Base-by-base conservation (phyloP, 2,797 vertebrate genomes). In the Heteromormyrus szaboi region DNA sequence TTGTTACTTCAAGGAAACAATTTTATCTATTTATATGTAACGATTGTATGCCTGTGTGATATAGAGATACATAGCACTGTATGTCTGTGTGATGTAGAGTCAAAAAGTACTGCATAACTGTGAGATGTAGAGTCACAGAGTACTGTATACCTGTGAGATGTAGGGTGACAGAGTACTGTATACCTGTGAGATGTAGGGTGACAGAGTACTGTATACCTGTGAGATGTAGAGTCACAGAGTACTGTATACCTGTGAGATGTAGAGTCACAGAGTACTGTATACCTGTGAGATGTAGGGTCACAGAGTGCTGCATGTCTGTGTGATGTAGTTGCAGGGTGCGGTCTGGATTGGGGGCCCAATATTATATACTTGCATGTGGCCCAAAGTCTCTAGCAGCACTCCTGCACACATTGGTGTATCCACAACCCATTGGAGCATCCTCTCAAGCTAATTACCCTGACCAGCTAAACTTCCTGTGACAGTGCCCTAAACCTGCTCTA, bases 1-100 rank as follows among this genome's bases (percentile, higher is more conserved):
- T 81, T 81, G 41, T 81, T 81, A 81, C 76, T n/a, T 81, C 37
- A 81, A 81, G 41, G 65, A 68, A 68, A 81, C 41, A 81, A 19
- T 79, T 79, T 2, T 79, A 79, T 81, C 7, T 37, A 72, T 72
- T 72, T 37, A 37, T 37, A 17, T 72, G 29, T 3, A 72, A 17
- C 3, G 1, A 37, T 37, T 72, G 12, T 14, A 72, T 72, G 14
- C 68, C 33, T 72, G 68, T 72, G 68, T 72, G 33, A 72, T 72
- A 37, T 37, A 72, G 68, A 72, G 68, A 33, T 37, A 72, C 68
- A 33, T 11, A 72, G 65, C 9, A 33, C 65, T 5, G 1, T 29
- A 37, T 72, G 4, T 5, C 33, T 17, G 4, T 72, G 29, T 72
- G 72, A 79, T 79, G 72, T 79, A 44, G 17, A 3, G 72, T 79